phyloP scores from a whole-genome alignment of 2,113 vertebrate species.

The Anser cygnoides region DNA sequence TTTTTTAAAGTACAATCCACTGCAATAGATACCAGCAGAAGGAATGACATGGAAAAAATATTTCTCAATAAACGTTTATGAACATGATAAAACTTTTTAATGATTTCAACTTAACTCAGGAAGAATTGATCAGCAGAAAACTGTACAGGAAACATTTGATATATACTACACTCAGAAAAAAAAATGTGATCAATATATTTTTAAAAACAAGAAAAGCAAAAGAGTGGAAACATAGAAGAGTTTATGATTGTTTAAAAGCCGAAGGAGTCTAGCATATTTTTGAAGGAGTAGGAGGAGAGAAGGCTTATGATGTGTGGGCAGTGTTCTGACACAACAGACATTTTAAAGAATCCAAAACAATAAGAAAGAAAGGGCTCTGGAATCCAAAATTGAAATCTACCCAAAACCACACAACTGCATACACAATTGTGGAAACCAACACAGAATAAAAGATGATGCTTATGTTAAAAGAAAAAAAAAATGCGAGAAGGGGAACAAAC shows the following conservation, averaged over 20 bases:
- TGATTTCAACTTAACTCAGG: background rate
- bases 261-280: background rate
- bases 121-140: background rate
- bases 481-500: background rate
- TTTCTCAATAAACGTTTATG: background rate
- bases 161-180: background rate
- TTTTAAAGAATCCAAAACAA: constrained; percentile 15
- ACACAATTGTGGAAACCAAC: background rate
- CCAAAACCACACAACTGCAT: background rate
- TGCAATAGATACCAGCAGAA: background rate
- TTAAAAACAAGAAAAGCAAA: background rate
- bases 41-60: background rate
- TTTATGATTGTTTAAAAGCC: background rate
- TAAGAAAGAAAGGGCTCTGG: background rate
- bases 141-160: background rate
- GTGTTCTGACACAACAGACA: constrained; percentile 25
- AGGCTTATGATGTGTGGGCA: constrained; percentile 22
- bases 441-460: background rate
- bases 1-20: background rate
- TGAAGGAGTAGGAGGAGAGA: background rate
- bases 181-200: background rate
- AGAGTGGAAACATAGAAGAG: background rate
- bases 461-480: background rate
- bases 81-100: background rate
- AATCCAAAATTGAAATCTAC: background rate